A percentile compares a stretch with the other conserved stretches of the same genome.
These are phyloP conservation scores for Drosophila percnosoma DNA, from an alignment of 2,888 invertebrate genomes.

Conservation along the genomic window DNA sequence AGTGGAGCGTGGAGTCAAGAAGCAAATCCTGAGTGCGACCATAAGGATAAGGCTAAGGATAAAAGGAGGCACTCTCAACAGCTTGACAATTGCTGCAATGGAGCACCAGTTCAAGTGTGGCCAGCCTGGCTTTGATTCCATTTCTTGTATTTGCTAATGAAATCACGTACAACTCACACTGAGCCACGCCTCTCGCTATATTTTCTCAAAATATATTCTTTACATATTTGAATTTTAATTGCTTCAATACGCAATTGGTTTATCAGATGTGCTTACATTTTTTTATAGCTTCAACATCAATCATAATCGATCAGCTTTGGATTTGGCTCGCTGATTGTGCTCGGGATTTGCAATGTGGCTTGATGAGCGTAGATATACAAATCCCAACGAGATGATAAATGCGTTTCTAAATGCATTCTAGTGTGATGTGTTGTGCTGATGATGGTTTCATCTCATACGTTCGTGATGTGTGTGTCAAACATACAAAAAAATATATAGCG, in stretches of 20 bases:
- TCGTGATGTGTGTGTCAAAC: slow-evolving; percentile 57
- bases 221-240: slow-evolving; percentile 76
- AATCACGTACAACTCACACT: slow-evolving; percentile 59
- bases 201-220: slow-evolving; percentile 22
- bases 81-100: slow-evolving; percentile 32
- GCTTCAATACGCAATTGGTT: slow-evolving; percentile 26
- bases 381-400: slow-evolving; percentile 71
- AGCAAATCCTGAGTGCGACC: slow-evolving; percentile 54
- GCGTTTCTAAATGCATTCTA: slow-evolving; percentile 80
- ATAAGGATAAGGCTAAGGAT: slow-evolving; percentile 46
- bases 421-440: slow-evolving; percentile 42
- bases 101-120: slow-evolving; percentile 42
- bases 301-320: slow-evolving; percentile 82
- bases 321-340: slow-evolving; percentile 53
- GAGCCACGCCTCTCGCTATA: slow-evolving; percentile 34
- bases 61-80: slow-evolving; percentile 18
- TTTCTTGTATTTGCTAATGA: slow-evolving; percentile 61
- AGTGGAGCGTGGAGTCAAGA: slow-evolving; percentile 11
- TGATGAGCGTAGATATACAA: slow-evolving; percentile 40
- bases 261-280: slow-evolving; percentile 11
- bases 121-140: slow-evolving; percentile 42
- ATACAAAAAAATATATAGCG: not conserved
- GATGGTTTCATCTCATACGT: slow-evolving; percentile 27
- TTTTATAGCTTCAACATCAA: slow-evolving; percentile 63
- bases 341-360: slow-evolving; percentile 35